Percentiles rank a stretch among this genome's conserved stretches.
Conservation (phyloP, 2,888 invertebrate genomes). For the Invenusta paracnida region DNA sequence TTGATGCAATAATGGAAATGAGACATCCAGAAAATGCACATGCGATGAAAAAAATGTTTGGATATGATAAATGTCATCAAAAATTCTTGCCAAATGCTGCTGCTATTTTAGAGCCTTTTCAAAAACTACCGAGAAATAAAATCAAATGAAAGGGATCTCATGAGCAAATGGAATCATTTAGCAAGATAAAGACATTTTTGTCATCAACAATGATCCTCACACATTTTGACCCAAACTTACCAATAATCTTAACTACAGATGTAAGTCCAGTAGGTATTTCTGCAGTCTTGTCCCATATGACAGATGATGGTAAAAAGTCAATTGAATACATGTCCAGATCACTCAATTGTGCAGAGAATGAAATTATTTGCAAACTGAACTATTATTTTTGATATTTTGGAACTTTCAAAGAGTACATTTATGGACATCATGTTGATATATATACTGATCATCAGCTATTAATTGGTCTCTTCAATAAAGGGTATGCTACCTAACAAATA, state of each 20-base stretch:
- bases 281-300: background rate
- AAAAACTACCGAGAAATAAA: background rate
- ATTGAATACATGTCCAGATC: background rate
- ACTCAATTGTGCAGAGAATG: no score
- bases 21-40: background rate
- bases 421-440: no score
- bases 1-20: background rate
- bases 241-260: no score
- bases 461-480: no score
- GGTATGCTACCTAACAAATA: no score
- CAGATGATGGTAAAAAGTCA: background rate
- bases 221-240: constrained; percentile 2
- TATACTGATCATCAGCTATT: no score
- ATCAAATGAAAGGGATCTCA: background rate
- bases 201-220: background rate
- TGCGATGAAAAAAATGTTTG: background rate
- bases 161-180: background rate
- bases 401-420: no score
- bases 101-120: background rate
- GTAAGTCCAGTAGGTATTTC: background rate
- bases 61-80: background rate
- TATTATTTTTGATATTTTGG: no score
- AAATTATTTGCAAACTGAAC: no score
- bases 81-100: background rate
- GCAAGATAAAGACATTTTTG: background rate